These are phyloP conservation scores for Sweltsa coloradensis DNA, from an alignment of 1,140 invertebrate species.

Conservation along the genomic window DNA sequence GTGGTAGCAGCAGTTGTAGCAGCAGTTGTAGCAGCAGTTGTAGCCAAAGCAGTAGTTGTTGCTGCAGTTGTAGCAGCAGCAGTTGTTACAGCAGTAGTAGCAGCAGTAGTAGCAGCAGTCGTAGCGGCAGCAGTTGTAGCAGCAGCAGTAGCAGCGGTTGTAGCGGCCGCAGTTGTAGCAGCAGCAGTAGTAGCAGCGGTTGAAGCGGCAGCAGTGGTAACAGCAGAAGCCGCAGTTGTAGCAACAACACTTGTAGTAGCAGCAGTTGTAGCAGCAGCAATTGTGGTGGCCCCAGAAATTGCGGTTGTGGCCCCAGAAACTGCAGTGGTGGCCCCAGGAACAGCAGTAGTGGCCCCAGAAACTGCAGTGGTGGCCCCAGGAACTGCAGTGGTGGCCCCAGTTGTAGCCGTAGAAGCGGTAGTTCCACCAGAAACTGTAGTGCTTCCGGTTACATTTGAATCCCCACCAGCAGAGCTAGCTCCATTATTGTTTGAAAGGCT, in stretches of 20 bases:
- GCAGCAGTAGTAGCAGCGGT: conserved; percentile 1
- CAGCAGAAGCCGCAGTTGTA: not conserved
- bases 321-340: not conserved
- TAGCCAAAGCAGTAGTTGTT: not conserved
- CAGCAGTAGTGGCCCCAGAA: not conserved
- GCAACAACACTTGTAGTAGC: not conserved
- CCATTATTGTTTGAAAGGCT: too few relatives aligned
- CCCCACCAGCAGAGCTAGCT: too few relatives aligned
- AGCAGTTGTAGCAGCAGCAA: not conserved
- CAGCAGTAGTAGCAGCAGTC: not conserved
- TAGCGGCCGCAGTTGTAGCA: not conserved
- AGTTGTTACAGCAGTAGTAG: conserved; percentile 3
- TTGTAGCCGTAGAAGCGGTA: not conserved
- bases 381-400: not conserved
- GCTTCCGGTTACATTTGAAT: too few relatives aligned
- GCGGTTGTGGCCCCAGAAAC: not conserved
- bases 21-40: conserved; percentile 1
- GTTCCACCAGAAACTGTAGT: not conserved
- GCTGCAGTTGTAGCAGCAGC: not conserved
- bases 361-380: not conserved
- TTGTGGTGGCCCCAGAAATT: not conserved
- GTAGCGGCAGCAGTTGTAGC: not conserved
- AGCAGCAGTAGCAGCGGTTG: not conserved
- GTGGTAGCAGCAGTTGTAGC: conserved; percentile 1
- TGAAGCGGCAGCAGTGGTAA: not conserved